Percentiles rank a stretch among this genome's conserved stretches.
Evolutionary conservation across 2,888 invertebrate species (phyloP).

Genomic region (Mythimna ferrago): DNA sequence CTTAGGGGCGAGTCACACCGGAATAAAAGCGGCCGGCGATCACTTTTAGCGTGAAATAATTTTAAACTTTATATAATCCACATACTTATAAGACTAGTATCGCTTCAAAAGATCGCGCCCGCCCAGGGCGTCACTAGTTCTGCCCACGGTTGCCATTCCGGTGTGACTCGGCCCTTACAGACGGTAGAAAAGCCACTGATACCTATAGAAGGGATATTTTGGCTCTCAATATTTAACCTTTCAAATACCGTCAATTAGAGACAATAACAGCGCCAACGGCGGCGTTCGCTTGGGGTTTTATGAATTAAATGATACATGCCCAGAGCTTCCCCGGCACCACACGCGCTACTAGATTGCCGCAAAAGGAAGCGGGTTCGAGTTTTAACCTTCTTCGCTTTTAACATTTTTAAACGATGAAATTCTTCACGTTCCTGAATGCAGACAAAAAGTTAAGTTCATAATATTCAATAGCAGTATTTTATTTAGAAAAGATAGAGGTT

Average conservation of each 20-base stretch:
- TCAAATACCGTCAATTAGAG: no score
- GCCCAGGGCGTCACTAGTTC: no score
- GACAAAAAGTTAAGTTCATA: slow-evolving; percentile 6
- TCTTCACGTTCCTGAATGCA: slow-evolving; percentile 84
- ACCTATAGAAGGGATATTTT: background rate
- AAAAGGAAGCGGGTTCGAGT: slow-evolving; percentile 67
- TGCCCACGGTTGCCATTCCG: no score
- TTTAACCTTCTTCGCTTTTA: slow-evolving; percentile 85
- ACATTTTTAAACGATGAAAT: slow-evolving; percentile 88
- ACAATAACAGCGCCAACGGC: no score
- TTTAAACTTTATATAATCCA: no score
- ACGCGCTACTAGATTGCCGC: slow-evolving; percentile 47
- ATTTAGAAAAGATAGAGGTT: slow-evolving; percentile 21
- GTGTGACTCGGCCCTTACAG: background rate
- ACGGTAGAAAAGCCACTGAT: background rate
- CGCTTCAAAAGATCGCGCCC: no score
- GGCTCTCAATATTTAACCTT: slow-evolving; percentile 20
- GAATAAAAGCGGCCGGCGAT: no score
- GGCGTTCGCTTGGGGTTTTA: no score
- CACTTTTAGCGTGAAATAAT: no score
- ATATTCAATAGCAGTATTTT: background rate
- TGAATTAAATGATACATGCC: slow-evolving; percentile 59
- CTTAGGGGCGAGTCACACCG: no score
- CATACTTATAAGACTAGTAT: no score
- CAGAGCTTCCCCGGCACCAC: slow-evolving; percentile 53